Base-by-base conservation (phyloP, 2,113 vertebrate species). In the Cynopterus brachyotis region DNA sequence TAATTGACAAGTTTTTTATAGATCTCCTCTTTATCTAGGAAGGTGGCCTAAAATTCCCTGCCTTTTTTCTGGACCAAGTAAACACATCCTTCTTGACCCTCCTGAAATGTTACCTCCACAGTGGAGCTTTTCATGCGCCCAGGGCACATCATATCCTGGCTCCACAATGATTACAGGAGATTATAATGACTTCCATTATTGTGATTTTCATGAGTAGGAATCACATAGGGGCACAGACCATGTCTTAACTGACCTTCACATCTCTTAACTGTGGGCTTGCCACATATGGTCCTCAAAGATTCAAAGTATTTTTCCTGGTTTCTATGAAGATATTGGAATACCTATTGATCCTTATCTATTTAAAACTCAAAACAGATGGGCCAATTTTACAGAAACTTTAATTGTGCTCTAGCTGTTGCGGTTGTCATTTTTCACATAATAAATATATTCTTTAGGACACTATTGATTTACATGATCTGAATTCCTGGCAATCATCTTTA, bases 331-430 rank as follows among this genome's bases (percentile, higher is more conserved):
- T 64, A 82, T 30, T 13, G 50, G n/a, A 80, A 11, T 45, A 88
- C 9, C 6, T 64, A 37, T 47, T 35, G 78, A 67, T 55, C 40
- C 3, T 53, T 67, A 12, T 8, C 7, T 81, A 17, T 69, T 75
- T 95, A 93, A 20, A 87, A 89, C 1, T 91, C 35, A 92, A 94
- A 67, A 87, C 16, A 13, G 3, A 16, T 60, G n/a, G 17, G 8
- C 35, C 6, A 57, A 22, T 81, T 80, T 91, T 86, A 73, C 7
- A 83, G 9, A 83, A 42, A 75, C 6, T 53, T 62, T 72, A 53
- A 66, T 1, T 20, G 16, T 59, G 17, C 16, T 70, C 53, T 69
- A 42, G 57, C 5, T 67, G 11, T 53, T 17, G 10, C 50, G 42
- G 9, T 42, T 1, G 5, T 75, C 17, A 4, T 24, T 59, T 66